These are phyloP conservation scores for Acanthopleura granulata DNA, from an alignment of 2,888 invertebrate genomes.

Conservation along the genomic window DNA sequence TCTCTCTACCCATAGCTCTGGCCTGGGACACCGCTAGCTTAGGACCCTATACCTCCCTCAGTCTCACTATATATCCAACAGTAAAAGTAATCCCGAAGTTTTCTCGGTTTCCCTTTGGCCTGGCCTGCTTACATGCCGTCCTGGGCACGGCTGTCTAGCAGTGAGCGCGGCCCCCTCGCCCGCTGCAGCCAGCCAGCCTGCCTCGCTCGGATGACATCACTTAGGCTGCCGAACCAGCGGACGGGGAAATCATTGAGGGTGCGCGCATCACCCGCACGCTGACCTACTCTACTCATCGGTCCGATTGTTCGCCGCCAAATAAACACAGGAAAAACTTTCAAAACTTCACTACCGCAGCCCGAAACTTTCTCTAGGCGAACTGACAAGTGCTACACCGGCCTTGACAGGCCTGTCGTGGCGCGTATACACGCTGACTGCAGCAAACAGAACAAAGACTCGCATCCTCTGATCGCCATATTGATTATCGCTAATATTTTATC, in stretches of 20 bases:
- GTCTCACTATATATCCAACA: not conserved
- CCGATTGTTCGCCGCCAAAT: conserved; percentile 50
- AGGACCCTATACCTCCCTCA: too few relatives aligned
- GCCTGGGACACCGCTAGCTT: too few relatives aligned
- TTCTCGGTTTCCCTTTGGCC: not conserved
- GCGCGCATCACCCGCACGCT: not conserved
- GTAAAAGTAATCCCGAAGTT: conserved; percentile 1
- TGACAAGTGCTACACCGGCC: conserved; percentile 17
- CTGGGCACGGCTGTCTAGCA: not conserved
- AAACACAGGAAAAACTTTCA: conserved; percentile 26
- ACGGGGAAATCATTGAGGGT: not conserved
- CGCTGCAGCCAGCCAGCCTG: conserved; percentile 3
- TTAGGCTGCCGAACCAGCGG: not conserved
- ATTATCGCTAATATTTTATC: conserved; percentile 53
- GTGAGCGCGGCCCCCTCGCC: conserved; percentile 1
- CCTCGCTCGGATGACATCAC: conserved; percentile 1
- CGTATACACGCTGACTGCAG: not conserved
- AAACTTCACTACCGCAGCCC: not conserved
- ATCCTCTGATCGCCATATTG: conserved; percentile 51
- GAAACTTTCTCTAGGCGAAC: conserved; percentile 16
- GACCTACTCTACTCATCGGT: not conserved
- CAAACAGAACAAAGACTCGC: conserved; percentile 18
- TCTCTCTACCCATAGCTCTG: too few relatives aligned
- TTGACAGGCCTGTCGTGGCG: not conserved
- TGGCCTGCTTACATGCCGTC: not conserved